Evolutionary conservation across 2,113 vertebrate genomes (phyloP), one percentile per base, ranked within the genome.

Genomic region (Salvelinus fontinalis): DNA sequence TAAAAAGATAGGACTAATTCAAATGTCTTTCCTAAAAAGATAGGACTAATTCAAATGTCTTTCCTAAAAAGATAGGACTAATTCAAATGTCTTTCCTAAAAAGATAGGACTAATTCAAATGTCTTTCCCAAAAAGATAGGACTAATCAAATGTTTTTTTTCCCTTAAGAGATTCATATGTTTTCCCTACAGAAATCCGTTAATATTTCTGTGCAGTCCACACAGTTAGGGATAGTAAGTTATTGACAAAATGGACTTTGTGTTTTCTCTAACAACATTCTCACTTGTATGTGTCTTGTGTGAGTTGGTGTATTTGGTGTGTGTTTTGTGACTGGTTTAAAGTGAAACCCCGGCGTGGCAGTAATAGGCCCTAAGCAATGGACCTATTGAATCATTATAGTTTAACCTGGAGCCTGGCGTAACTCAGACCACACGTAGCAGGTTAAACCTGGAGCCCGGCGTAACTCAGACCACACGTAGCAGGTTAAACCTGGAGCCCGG

Each of bases 241-340:
- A 22, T n/a, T 60, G 5, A 8, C 57, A 60, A 69, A 79, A 79
- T 81, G 81, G 79, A 80, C 78, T 72, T 59, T 77, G 79, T 84
- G 81, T 87, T 83, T 72, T 79, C 65, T 51, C 70, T 77, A 65
- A 44, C 39, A 65, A 62, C 64, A 31, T 76, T 60, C 11, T 24
- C 14, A 49, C 13, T 31, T 39, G 67, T 70, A 22, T 34, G 27
- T 27, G 57, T 20, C 16, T 51, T 20, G 12, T 82, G 29, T 51
- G 49, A 51, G 49, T 51, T 51, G 49, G 49, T 49, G 75, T 70
- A n/a, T 77, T 69, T 85, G 71, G 51, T 71, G 31, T 81, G 73
- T 71, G 31, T 81, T 70, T 71, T 74, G 62, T 60, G 59, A 54
- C 57, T 79, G 51, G 60, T 67, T 77, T 74, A 22, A 70, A 62